Conservation (phyloP, 2,888 invertebrate species). For the Drosophila mettleri region DNA sequence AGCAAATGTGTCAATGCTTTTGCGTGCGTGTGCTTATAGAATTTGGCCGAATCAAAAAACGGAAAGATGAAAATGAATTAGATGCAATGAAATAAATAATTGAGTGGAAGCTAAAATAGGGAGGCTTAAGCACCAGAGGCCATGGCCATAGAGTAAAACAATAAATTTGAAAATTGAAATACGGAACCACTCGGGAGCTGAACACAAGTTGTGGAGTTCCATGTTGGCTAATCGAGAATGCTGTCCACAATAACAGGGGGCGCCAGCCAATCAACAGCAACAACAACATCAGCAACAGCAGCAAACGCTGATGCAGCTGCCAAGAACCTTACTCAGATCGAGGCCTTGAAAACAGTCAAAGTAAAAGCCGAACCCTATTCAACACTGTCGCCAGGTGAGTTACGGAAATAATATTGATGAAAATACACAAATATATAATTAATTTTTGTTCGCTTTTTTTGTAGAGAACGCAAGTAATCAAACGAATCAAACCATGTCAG, state of each 20-base stretch:
- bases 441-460: not conserved
- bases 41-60: not conserved
- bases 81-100: not conserved
- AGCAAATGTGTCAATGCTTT: not conserved
- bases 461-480: slow-evolving; percentile 47
- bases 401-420: not conserved
- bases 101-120: not conserved
- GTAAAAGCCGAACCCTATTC: slow-evolving; percentile 56
- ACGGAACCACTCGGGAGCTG: not conserved
- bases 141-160: slow-evolving; percentile 7
- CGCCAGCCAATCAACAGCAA: slow-evolving; percentile 50
- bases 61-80: not conserved
- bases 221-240: slow-evolving; percentile 51
- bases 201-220: slow-evolving; percentile 22
- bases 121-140: not conserved
- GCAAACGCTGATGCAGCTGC: slow-evolving; percentile 34
- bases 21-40: slow-evolving; percentile 1
- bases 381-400: slow-evolving; percentile 54
- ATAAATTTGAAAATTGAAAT: not conserved
- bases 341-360: slow-evolving; percentile 19
- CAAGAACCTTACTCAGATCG: slow-evolving; percentile 18
- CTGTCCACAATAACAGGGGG: slow-evolving; percentile 58
- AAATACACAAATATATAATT: not conserved
- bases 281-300: not conserved
- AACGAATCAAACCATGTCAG: slow-evolving; percentile 53